phyloP scores from a whole-genome alignment of 53 echinoderm and acorn worm species.

The Luidia sarsii region DNA sequence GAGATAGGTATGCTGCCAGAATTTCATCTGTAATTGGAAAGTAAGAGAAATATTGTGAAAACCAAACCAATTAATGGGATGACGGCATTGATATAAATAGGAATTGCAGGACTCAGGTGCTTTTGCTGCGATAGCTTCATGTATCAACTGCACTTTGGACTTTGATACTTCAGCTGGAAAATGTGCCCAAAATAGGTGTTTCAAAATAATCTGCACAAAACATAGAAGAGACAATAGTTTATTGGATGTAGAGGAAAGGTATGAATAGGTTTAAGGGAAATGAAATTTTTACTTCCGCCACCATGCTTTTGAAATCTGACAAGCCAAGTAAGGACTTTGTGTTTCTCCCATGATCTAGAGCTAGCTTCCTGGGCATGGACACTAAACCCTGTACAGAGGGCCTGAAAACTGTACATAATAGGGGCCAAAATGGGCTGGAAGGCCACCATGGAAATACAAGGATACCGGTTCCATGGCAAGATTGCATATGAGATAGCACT shows the following conservation, averaged over 20 bases:
- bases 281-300: background rate
- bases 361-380: too few relatives aligned
- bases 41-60: background rate
- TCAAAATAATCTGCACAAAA: too few relatives aligned
- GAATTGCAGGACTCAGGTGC: background rate
- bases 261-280: background rate
- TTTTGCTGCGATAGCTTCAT: background rate
- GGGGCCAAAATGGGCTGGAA: too few relatives aligned
- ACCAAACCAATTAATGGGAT: background rate
- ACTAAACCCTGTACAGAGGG: too few relatives aligned
- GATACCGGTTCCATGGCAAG: too few relatives aligned
- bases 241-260: too few relatives aligned
- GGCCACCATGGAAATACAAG: too few relatives aligned
- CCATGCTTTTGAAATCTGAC: background rate
- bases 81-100: background rate
- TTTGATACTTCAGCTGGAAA: background rate
- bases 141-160: background rate
- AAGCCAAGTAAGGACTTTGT: slow-evolving; percentile 5
- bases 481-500: too few relatives aligned
- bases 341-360: background rate
- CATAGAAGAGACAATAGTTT: too few relatives aligned
- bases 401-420: too few relatives aligned
- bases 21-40: background rate
- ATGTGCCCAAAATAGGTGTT: background rate
- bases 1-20: too few relatives aligned